These are phyloP conservation scores for Dione juno DNA, from an alignment of 2,888 invertebrate genomes.

Conservation along the genomic window DNA sequence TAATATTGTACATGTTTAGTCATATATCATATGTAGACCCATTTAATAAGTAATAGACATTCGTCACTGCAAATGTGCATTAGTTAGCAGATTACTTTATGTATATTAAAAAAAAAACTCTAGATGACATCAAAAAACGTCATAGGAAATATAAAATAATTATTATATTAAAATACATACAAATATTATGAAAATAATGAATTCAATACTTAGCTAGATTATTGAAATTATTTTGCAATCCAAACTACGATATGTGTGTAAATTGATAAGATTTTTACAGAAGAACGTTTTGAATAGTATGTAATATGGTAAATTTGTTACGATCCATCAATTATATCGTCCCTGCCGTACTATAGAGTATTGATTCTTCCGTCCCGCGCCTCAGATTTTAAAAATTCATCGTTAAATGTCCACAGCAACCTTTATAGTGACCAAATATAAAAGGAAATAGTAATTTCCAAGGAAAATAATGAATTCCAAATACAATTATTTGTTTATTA, in stretches of 20 bases:
- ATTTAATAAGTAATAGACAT: conserved; percentile 19
- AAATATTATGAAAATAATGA: conserved; percentile 7
- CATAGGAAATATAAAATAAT: background rate
- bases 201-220: conserved; percentile 11
- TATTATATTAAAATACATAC: conserved; percentile 3
- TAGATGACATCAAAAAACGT: conserved; percentile 9
- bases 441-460: conserved; percentile 52
- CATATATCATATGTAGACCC: conserved; percentile 7
- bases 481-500: background rate
- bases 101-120: background rate
- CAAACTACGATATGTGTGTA: background rate
- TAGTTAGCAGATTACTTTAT: conserved; percentile 4
- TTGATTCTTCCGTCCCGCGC: conserved; percentile 79
- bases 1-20: conserved; percentile 23
- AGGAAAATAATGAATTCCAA: background rate
- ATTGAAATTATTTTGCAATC: conserved; percentile 11
- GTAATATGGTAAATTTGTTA: conserved; percentile 14
- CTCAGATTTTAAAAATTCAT: conserved; percentile 79
- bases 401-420: conserved; percentile 68
- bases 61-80: conserved; percentile 1
- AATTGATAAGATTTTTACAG: conserved; percentile 21
- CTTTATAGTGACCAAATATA: conserved; percentile 49
- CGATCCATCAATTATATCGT: conserved; percentile 51
- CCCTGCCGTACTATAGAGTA: conserved; percentile 68
- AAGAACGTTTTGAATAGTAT: background rate